A percentile compares a stretch with the other conserved stretches of the same genome.
phyloP scores from a whole-genome alignment of 2,113 vertebrate species.

The Balaenoptera acutorostrata region DNA sequence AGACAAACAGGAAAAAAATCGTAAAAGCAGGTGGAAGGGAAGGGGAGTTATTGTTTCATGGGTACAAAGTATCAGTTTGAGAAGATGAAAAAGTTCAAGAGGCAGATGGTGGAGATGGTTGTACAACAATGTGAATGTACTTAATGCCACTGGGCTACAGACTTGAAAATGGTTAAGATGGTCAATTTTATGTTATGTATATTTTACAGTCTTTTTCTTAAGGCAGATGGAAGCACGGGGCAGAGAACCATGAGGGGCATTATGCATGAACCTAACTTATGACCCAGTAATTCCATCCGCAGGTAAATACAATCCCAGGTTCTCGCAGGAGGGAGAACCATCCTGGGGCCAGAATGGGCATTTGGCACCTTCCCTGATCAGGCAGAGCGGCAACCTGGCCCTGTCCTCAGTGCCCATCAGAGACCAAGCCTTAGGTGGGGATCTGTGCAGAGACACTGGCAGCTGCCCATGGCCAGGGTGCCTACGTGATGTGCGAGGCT shows the following conservation, averaged over 20 bases:
- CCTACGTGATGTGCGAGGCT: fast-evolving
- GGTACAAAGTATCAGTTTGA: background rate
- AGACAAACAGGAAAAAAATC: background rate
- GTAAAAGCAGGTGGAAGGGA: background rate
- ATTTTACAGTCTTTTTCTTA: background rate
- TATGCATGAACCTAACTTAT: fast-evolving
- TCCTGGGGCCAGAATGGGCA: fast-evolving
- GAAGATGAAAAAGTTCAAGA: background rate
- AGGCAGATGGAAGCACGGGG: background rate
- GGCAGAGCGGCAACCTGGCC: background rate
- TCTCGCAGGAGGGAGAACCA: background rate
- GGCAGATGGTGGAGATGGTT: background rate
- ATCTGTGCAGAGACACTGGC: background rate
- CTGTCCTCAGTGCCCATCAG: background rate
- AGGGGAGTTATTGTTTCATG: background rate
- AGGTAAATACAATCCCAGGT: fast-evolving
- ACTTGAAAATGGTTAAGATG: background rate
- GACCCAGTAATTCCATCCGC: background rate
- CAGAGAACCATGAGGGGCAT: fast-evolving
- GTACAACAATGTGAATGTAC: background rate
- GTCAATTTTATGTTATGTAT: background rate
- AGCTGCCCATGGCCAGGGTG: background rate
- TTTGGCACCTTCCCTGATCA: background rate
- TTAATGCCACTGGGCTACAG: background rate
- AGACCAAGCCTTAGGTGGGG: background rate